These are phyloP conservation scores for Eutolmus rufibarbis DNA, from an alignment of 2,888 invertebrate species.

Conservation along the genomic window DNA sequence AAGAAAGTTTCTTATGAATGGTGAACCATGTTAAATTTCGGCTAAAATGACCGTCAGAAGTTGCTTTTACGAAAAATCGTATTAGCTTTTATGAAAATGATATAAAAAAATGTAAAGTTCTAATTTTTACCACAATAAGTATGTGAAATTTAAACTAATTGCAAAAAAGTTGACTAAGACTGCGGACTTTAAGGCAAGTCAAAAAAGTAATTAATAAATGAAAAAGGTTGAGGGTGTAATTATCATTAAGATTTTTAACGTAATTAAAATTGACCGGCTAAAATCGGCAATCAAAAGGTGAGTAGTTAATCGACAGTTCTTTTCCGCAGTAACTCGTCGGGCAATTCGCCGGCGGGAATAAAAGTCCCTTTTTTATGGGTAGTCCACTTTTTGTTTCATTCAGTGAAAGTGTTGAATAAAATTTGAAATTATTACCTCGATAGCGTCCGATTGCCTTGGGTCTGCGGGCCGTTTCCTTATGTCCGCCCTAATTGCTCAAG, in stretches of 20 bases:
- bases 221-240: background rate
- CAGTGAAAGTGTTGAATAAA: background rate
- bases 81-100: too few species aligned
- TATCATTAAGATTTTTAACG: background rate
- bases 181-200: background rate
- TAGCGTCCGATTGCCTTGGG: background rate
- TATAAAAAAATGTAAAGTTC: too few species aligned
- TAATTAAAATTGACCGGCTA: background rate
- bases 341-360: background rate
- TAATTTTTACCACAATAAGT: too few species aligned
- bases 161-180: background rate
- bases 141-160: background rate
- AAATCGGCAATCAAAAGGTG: background rate
- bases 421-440: background rate
- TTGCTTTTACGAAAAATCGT: too few species aligned
- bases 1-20: too few species aligned
- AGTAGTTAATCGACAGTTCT: background rate
- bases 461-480: background rate
- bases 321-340: background rate
- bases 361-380: background rate
- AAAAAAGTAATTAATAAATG: background rate
- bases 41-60: too few species aligned
- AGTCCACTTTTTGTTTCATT: background rate
- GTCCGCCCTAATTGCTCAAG: background rate
- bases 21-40: too few species aligned